Evolutionary conservation across 2,113 vertebrate species (phyloP).

Genomic region (Sitta europaea): DNA sequence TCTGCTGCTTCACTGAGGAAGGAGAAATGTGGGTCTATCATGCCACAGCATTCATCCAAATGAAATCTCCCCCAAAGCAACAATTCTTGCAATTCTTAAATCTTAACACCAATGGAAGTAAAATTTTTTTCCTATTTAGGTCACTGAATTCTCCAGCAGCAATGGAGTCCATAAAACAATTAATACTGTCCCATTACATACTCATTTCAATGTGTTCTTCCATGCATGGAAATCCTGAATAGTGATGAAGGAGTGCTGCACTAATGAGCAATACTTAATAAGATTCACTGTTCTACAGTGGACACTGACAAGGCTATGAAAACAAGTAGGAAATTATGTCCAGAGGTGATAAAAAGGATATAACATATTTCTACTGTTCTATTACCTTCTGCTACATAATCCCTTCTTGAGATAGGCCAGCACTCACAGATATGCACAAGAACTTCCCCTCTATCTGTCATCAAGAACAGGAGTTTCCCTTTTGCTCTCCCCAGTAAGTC

Average conservation of each 20-base stretch:
- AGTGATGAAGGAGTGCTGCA: background rate
- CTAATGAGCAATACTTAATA: background rate
- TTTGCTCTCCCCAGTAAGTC: background rate
- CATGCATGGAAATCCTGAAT: constrained; percentile 1
- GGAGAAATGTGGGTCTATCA: background rate
- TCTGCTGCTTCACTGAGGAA: background rate
- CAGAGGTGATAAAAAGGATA: background rate
- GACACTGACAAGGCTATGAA: background rate
- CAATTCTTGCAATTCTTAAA: background rate
- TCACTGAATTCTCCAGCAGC: constrained; percentile 3
- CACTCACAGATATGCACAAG: background rate
- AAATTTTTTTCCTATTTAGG: constrained; percentile 2
- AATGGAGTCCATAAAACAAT: background rate
- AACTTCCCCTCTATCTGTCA: background rate
- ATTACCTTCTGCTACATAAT: background rate
- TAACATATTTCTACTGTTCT: background rate
- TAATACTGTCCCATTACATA: background rate
- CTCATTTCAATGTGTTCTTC: background rate
- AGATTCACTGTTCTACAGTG: background rate
- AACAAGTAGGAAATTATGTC: background rate
- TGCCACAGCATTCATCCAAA: background rate
- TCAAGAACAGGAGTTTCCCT: background rate
- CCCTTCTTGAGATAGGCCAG: background rate
- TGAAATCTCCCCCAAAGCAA: background rate
- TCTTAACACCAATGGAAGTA: background rate